Percentiles rank a stretch among this genome's conserved stretches.
Evolutionary conservation across 2,888 invertebrate species (phyloP).

Genomic region (Caenorhabditis afra): DNA sequence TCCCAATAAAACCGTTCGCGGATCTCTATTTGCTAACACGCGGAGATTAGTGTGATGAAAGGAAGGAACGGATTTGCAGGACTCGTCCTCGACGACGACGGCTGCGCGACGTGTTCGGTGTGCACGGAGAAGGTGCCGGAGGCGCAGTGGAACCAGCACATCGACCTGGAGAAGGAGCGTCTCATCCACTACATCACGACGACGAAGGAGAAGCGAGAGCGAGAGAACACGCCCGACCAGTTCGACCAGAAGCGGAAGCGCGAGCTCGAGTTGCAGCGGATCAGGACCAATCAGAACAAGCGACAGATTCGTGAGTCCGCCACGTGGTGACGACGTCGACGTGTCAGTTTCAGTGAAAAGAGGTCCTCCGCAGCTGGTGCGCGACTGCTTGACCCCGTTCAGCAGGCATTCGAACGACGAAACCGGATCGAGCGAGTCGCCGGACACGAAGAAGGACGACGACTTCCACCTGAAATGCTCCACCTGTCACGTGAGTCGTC

Average conservation of each 20-base stretch:
- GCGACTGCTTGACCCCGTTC: conserved; percentile 70
- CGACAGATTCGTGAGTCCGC: conserved; percentile 64
- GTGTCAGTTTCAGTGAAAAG: conserved; percentile 62
- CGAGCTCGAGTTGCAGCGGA: conserved; percentile 69
- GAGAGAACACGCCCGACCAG: conserved; percentile 48
- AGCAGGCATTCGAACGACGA: conserved; percentile 70
- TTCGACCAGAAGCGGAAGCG: conserved; percentile 63
- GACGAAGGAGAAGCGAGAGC: conserved; percentile 35
- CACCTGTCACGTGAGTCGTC: conserved; percentile 57
- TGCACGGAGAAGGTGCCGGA: conserved; percentile 70
- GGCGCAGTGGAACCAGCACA: conserved; percentile 67
- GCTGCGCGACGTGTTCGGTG: conserved; percentile 72
- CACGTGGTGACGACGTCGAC: too few relatives aligned
- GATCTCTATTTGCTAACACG: conserved; percentile 26
- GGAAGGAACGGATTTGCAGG: conserved; percentile 60
- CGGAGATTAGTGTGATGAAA: conserved; percentile 27
- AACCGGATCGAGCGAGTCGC: conserved; percentile 68
- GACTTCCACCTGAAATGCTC: conserved; percentile 66
- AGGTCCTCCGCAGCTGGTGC: conserved; percentile 44
- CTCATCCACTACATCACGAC: conserved; percentile 63
- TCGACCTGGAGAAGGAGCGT: conserved; percentile 68
- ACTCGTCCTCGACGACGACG: conserved; percentile 71
- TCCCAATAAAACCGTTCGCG: conserved; percentile 41
- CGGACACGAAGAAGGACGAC: conserved; percentile 67
- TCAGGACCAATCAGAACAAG: conserved; percentile 73